Conservation (phyloP, 2,888 invertebrate genomes). For the Labia minor region DNA sequence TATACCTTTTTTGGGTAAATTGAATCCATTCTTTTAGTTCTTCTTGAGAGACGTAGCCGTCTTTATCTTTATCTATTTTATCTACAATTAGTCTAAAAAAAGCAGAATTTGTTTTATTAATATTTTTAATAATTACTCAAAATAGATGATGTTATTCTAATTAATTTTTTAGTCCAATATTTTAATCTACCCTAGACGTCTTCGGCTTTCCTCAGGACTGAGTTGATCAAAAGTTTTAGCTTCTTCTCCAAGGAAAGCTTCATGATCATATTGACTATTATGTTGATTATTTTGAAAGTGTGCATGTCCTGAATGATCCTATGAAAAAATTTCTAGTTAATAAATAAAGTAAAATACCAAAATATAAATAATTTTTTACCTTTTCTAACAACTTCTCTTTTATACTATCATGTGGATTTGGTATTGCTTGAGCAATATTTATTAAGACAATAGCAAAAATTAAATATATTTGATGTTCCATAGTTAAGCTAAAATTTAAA, state of each 20-base stretch:
- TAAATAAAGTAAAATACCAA: not conserved
- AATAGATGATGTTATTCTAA: not conserved
- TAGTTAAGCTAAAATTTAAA: not conserved
- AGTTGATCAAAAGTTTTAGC: slow-evolving; percentile 90
- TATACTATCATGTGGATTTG: not conserved
- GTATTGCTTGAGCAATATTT: not conserved
- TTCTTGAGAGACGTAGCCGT: slow-evolving; percentile 69
- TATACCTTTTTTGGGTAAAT: slow-evolving; percentile 85
- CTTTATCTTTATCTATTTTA: slow-evolving; percentile 79
- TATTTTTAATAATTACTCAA: not conserved
- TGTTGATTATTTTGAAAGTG: slow-evolving; percentile 73
- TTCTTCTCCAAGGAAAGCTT: slow-evolving; percentile 92
- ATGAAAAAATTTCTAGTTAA: slow-evolving; percentile 28
- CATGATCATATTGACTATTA: slow-evolving; percentile 89
- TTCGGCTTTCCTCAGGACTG: slow-evolving; percentile 87
- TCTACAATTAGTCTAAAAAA: slow-evolving; percentile 72
- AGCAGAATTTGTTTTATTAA: slow-evolving; percentile 25
- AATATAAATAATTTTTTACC: not conserved
- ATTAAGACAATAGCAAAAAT: not conserved
- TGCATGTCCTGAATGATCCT: slow-evolving; percentile 63
- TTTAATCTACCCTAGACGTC: slow-evolving; percentile 73
- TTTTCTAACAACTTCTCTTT: not conserved
- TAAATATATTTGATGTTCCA: not conserved
- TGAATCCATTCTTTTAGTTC: slow-evolving; percentile 95
- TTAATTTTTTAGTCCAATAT: too few relatives aligned